Percentiles rank a stretch among this genome's conserved stretches.
Evolutionary conservation across 2,113 vertebrate species (phyloP).

Genomic region (Gopherus evgoodei): DNA sequence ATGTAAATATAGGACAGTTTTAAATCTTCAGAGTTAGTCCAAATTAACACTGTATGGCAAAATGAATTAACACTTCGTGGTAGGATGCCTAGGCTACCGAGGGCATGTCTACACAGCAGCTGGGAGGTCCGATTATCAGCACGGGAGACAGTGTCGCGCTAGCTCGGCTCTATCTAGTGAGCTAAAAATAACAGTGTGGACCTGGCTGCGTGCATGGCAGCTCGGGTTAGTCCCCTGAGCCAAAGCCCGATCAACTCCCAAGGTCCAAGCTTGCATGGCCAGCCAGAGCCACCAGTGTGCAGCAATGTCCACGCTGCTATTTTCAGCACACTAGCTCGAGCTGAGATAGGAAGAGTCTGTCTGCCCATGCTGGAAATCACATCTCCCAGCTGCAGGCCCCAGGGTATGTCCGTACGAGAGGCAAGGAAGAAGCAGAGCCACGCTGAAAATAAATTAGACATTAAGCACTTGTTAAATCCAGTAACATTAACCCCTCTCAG

Average conservation of each 20-base stretch:
- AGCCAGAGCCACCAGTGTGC: not conserved
- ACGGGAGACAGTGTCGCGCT: not conserved
- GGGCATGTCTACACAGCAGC: not conserved
- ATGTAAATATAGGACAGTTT: not conserved
- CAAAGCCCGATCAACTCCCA: not conserved
- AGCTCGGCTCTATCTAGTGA: not conserved
- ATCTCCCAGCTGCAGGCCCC: not conserved
- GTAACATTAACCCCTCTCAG: not conserved
- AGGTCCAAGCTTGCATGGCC: not conserved
- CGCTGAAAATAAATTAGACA: not conserved
- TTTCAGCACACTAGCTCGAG: not conserved
- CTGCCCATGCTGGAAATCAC: not conserved
- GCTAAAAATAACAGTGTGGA: not conserved
- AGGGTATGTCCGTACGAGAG: not conserved
- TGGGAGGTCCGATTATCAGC: not conserved
- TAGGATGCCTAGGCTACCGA: not conserved
- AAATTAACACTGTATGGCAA: not conserved
- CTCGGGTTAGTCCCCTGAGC: not conserved
- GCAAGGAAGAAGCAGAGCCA: not conserved
- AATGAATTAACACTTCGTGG: not conserved
- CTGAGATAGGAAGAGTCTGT: not conserved
- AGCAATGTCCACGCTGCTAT: not conserved
- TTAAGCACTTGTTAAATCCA: not conserved
- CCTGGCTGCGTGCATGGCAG: not conserved
- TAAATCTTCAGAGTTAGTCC: not conserved